Percentiles rank a stretch among this genome's conserved stretches.
Evolutionary conservation across 2,888 invertebrate species (phyloP).

Genomic region (Tenthredo livida): DNA sequence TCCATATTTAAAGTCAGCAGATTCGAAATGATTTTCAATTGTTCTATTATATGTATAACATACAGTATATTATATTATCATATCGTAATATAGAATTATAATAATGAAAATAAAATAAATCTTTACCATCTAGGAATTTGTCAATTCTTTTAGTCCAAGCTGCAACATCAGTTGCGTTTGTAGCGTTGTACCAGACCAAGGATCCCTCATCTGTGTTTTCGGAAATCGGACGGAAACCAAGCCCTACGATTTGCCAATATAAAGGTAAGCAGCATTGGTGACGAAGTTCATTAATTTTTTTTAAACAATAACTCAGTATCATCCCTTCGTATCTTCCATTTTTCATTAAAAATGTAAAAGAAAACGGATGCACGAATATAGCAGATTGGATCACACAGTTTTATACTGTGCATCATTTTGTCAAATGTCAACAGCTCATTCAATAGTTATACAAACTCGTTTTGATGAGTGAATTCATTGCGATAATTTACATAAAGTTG

Average conservation of each 20-base stretch:
- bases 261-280: background rate
- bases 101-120: background rate
- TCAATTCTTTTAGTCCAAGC: constrained; percentile 81
- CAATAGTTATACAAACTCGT: background rate
- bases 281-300: background rate
- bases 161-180: constrained; percentile 79
- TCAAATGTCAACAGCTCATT: constrained; percentile 52
- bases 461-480: background rate
- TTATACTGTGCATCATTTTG: constrained; percentile 42
- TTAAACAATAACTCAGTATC: background rate
- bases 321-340: too few species aligned
- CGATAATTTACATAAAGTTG: background rate
- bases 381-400: background rate
- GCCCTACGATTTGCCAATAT: constrained; percentile 79
- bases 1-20: background rate
- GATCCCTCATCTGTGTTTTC: constrained; percentile 81
- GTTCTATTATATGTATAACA: background rate
- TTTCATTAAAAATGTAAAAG: too few species aligned
- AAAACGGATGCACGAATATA: background rate
- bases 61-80: background rate
- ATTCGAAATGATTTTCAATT: background rate
- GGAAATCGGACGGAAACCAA: constrained; percentile 84
- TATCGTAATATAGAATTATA: background rate
- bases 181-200: constrained; percentile 81
- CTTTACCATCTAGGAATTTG: constrained; percentile 82